Base-by-base conservation (phyloP, 2,113 vertebrate genomes). In the Oryzias celebensis region DNA sequence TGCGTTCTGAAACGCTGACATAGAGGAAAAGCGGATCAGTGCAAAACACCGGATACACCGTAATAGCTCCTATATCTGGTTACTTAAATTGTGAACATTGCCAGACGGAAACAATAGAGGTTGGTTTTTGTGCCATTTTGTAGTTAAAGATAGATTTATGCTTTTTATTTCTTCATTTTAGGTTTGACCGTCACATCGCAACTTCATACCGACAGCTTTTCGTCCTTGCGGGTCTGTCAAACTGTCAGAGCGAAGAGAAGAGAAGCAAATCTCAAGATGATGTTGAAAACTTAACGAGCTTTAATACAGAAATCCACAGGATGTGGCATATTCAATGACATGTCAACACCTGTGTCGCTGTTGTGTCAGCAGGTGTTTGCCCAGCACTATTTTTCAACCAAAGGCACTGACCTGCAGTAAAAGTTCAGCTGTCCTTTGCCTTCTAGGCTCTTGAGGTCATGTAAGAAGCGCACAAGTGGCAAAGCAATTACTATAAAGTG, bases 401-500 rank as follows among this genome's bases (percentile, higher is more conserved):
- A 70, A 79, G 52, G 61, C 71, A 65, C 69, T 71, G 84, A 81
- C 86, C 85, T 71, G 72, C 72, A 79, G 81, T 44, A 65, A 87
- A 75, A 82, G 85, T 77, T 85, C 80, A 83, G 44, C 65, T 58
- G 13, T 65, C 46, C 75, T 56, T 60, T 2, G 13, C 74, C 68
- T 71, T 63, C 7, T 22, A 53, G 54, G 72, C 65, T 52, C 59
- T 62, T 80, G 68, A 81, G 82, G 82, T 85, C 85, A 47, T 15
- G 65, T 69, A 71, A 85, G 68, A 59, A 60, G 71, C 69, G 49
- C 64, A 87, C 78, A 91, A 89, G 86, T 86, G 85, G 81, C 83
- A 87, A 89, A 90, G 78, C 56, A 87, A 90, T 92, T 85, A 87
- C 68, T 70, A 75, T 84, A 80, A 84, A 82, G 64, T 66, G 57